Base-by-base conservation (phyloP, 2,797 vertebrate species). In the Florisuga fusca region DNA sequence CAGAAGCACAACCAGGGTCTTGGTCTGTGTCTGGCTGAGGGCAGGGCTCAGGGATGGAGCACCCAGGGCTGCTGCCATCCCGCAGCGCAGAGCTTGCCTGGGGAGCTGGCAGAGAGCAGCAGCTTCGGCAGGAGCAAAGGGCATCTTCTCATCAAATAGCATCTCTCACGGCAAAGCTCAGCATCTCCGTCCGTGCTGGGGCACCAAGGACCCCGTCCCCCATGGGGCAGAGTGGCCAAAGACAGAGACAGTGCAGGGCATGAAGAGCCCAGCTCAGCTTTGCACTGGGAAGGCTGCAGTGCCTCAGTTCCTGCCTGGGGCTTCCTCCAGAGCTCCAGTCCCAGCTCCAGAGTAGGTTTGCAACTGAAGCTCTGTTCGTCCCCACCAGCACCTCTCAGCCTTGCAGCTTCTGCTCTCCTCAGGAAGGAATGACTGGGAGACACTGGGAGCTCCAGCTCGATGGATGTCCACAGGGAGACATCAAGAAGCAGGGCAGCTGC, bases 141-240 rank as follows among this genome's bases (percentile, higher is more conserved):
- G 45, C 54, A 50, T 15, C 38, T 89, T 73, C 62, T 64, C 25
- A 66, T 48, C 13, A 1, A 7, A 48, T 34, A 33, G 26, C 75
- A 72, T 83, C 41, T 85, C 57, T 63, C 50, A 31, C 2, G 2
- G 55, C 48, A 71, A 16, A 45, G 45, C 81, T 59, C 91, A 82
- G 38, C 57, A 25, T 77, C 43, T 66, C 55, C 57, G 20, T 26
- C 12, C 55, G n/a, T 45, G 45, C 45, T 57, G 66, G 17, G 54
- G 15, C 33, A 33, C 36, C 4, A 8, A 51, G 57, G 26, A 59
- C 57, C 7, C 0, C 0, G 27, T 41, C 2, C 15, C 38, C 34
- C 12, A 1, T 0, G 7, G 50, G 33, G 8, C 19, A n/a, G 1
- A 0, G 51, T 34, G 29, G 62, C 41, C 33, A 38, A 59, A 27